phyloP scores from a whole-genome alignment of 2,888 invertebrate genomes.

The Invenusta paracnida region DNA sequence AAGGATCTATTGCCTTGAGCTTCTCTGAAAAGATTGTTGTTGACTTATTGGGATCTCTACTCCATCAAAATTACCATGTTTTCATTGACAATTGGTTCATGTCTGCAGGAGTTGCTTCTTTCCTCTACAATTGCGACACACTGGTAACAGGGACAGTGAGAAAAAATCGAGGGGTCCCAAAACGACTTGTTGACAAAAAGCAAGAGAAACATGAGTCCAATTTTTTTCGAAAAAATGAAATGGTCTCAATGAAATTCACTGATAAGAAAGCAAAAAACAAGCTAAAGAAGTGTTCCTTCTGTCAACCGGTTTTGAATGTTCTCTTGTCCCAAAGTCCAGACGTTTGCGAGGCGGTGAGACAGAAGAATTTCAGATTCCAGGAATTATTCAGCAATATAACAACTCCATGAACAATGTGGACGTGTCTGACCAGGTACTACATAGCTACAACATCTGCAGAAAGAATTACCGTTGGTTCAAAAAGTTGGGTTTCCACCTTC shows the following conservation, averaged over 20 bases:
- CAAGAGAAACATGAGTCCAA: constrained; percentile 23
- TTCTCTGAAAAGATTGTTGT: constrained; percentile 26
- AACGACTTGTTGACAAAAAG: constrained; percentile 29
- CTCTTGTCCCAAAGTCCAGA: constrained; percentile 26
- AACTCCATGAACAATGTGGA: constrained; percentile 23
- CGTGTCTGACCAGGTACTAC: constrained; percentile 24
- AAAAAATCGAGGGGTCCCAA: constrained; percentile 27
- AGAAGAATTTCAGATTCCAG: constrained; percentile 29
- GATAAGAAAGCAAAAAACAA: constrained; percentile 26
- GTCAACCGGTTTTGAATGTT: constrained; percentile 18
- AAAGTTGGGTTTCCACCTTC: constrained; percentile 25
- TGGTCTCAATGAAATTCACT: background rate
- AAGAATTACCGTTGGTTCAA: constrained; percentile 27
- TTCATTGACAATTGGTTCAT: constrained; percentile 29
- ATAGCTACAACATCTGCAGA: constrained; percentile 29
- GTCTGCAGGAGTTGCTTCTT: constrained; percentile 26
- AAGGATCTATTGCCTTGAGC: constrained; percentile 29
- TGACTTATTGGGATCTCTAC: constrained; percentile 29
- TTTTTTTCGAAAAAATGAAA: constrained; percentile 17
- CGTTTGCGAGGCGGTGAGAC: constrained; percentile 12
- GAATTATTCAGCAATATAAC: constrained; percentile 29
- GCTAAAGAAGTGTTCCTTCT: constrained; percentile 23
- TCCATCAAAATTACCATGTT: constrained; percentile 29
- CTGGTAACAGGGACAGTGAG: constrained; percentile 25
- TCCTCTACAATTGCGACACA: constrained; percentile 23